Evolutionary conservation across 2,888 invertebrate genomes (phyloP), one percentile per base, ranked within the genome.

Genomic region (Mechanitis messenoides): DNA sequence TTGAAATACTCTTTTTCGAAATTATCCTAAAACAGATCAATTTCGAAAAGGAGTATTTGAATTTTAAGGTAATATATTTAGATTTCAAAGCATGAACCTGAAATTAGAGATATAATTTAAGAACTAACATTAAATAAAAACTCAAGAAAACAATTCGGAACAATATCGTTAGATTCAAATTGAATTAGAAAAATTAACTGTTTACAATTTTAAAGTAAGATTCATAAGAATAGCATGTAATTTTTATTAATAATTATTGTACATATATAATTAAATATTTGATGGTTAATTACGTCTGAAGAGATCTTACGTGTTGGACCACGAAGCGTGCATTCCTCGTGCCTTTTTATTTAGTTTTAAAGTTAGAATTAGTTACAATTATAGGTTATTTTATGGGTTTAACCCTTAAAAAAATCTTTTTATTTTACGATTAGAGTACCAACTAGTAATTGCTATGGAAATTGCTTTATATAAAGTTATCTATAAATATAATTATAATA

Each of bases 1-100:
- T 89, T 94, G 91, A 91, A 91, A 90, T 91, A 91, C 91, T 91
- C 91, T 84, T 90, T 91, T 89, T 89, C 91, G 87, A 91, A 90
- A 89, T 85, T 90, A 82, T 84, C 87, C 75, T 85, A 82, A 74
- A 60, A 62, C 56, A 72, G 78, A 76, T 73, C 83, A 88, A 89
- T 89, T 90, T 90, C 88, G 90, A 89, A 88, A 88, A 84, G 87
- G 90, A 84, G 90, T 90, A 90, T 90, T 80, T 50, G n/a, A 4
- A 31, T 31, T 11, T 9, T 20, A 31, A 31, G 50, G 31, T 28
- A 50, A 50, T 31, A 42, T 42, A 31, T 50, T 31, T 31, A 6
- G n/a, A 9, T 50, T 47, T 35, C 35, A 35, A 47, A 20, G 28
- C 3, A 47, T 47, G n/a, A 5, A 47, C 3, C 6, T 47, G n/a